phyloP scores from a whole-genome alignment of 2,888 invertebrate species.

The Zaprionus obscuricornis region DNA sequence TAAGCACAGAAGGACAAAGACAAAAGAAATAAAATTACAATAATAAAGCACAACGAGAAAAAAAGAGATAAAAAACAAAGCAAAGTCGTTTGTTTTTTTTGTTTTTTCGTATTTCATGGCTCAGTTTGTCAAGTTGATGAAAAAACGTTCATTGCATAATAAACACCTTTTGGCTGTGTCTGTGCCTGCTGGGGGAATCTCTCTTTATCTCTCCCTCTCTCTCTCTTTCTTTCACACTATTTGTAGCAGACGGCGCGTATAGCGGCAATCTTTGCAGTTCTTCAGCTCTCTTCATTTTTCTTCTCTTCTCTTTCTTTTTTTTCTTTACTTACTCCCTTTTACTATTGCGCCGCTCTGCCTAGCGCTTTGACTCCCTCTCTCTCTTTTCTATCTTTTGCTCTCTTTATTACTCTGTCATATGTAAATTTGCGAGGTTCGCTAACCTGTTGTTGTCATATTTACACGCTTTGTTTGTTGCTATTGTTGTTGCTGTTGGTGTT shows the following conservation, averaged over 20 bases:
- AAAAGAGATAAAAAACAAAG: conserved; percentile 49
- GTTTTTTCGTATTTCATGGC: conserved; percentile 54
- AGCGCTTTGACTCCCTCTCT: neutral
- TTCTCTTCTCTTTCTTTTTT: conserved; percentile 11
- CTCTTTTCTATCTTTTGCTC: conserved; percentile 1
- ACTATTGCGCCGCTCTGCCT: conserved; percentile 3
- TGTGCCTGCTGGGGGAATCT: too few species aligned
- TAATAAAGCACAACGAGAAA: conserved; percentile 23
- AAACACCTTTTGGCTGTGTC: conserved; percentile 67
- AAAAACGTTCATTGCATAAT: conserved; percentile 82
- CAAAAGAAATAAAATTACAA: conserved; percentile 16
- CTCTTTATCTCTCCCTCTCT: conserved; percentile 27
- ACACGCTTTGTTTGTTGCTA: conserved; percentile 55
- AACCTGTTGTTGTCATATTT: conserved; percentile 78
- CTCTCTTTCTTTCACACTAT: conserved; percentile 3
- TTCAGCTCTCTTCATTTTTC: conserved; percentile 25
- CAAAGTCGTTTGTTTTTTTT: conserved; percentile 47
- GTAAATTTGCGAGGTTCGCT: conserved; percentile 70
- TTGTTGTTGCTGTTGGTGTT: conserved; percentile 19
- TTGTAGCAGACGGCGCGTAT: conserved; percentile 49
- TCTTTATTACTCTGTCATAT: conserved; percentile 19
- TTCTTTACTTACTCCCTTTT: conserved; percentile 29
- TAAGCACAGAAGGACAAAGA: conserved; percentile 23
- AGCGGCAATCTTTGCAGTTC: conserved; percentile 50
- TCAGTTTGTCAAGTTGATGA: conserved; percentile 74